A percentile compares a stretch with the other conserved stretches of the same genome.
These are phyloP conservation scores for Apamea sordens DNA, from an alignment of 2,888 invertebrate genomes.

Conservation along the genomic window DNA sequence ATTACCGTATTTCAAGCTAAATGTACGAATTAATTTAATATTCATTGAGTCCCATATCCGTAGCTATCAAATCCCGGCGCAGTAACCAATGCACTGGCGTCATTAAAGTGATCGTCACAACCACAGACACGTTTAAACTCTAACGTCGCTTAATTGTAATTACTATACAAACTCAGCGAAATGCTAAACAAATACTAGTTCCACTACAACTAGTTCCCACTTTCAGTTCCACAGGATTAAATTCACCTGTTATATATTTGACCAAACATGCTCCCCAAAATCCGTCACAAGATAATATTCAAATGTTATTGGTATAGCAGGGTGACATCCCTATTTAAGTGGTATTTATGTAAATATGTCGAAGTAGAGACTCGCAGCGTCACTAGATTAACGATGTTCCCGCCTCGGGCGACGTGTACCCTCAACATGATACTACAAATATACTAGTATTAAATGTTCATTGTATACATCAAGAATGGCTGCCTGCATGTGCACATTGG, in stretches of 20 bases:
- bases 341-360: slow-evolving; percentile 79
- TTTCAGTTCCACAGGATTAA: slow-evolving; percentile 28
- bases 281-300: slow-evolving; percentile 62
- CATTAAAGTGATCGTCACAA: slow-evolving; percentile 68
- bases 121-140: slow-evolving; percentile 56
- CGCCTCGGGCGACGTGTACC: slow-evolving; percentile 68
- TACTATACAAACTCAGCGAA: slow-evolving; percentile 50
- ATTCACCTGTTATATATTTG: slow-evolving; percentile 41
- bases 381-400: slow-evolving; percentile 78
- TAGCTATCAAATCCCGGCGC: slow-evolving; percentile 74
- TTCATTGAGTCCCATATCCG: slow-evolving; percentile 77
- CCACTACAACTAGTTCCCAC: slow-evolving; percentile 16
- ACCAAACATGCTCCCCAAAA: slow-evolving; percentile 59
- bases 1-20: slow-evolving; percentile 81
- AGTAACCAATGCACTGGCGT: slow-evolving; percentile 70
- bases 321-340: slow-evolving; percentile 73
- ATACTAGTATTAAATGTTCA: slow-evolving; percentile 57
- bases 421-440: slow-evolving; percentile 63
- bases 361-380: slow-evolving; percentile 73
- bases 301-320: slow-evolving; percentile 60
- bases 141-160: slow-evolving; percentile 60
- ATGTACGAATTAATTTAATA: slow-evolving; percentile 82
- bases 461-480: slow-evolving; percentile 52
- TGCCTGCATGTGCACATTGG: slow-evolving; percentile 39
- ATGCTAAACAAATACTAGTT: slow-evolving; percentile 39